A percentile compares a stretch with the other conserved stretches of the same genome.
phyloP scores from a whole-genome alignment of 2,888 invertebrate species.

The Drosophila siamana region DNA sequence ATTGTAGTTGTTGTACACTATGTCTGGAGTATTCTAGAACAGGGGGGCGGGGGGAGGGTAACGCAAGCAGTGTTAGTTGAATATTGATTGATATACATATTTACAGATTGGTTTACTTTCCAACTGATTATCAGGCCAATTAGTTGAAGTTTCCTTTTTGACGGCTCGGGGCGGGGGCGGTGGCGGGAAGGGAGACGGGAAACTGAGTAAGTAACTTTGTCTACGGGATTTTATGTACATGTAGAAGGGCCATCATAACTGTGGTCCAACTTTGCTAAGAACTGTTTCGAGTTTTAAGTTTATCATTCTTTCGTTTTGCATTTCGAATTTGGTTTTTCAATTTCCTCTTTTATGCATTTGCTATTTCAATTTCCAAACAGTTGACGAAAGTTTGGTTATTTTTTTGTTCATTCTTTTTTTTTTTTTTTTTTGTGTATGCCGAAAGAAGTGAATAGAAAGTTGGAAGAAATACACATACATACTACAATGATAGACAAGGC shows the following conservation, averaged over 20 bases:
- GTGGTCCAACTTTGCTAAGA: slow-evolving; percentile 22
- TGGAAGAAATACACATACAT: slow-evolving; percentile 30
- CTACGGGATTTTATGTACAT: slow-evolving; percentile 24
- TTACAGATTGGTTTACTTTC: slow-evolving; percentile 1
- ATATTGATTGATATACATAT: slow-evolving; percentile 8
- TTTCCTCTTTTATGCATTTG: slow-evolving; percentile 17
- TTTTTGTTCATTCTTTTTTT: no score
- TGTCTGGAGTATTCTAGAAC: neutral
- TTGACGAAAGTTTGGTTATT: slow-evolving; percentile 41
- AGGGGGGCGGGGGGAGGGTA: neutral
- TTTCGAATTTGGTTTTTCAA: slow-evolving; percentile 11
- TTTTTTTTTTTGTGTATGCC: slow-evolving; percentile 29
- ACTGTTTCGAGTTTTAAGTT: slow-evolving; percentile 16
- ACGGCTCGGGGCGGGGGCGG: neutral
- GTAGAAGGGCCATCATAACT: slow-evolving; percentile 12
- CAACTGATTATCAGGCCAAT: slow-evolving; percentile 26
- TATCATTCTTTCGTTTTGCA: neutral
- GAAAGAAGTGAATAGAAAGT: slow-evolving; percentile 47
- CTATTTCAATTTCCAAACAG: slow-evolving; percentile 47
- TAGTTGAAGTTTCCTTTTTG: slow-evolving; percentile 18
- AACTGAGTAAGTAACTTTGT: slow-evolving; percentile 19
- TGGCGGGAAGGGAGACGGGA: neutral
- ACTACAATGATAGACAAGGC: slow-evolving; percentile 23
- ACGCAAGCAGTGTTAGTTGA: slow-evolving; percentile 23
- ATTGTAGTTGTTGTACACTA: slow-evolving; percentile 1